Conservation (phyloP, 1,140 invertebrate genomes). For the Parapsyche elsis region DNA sequence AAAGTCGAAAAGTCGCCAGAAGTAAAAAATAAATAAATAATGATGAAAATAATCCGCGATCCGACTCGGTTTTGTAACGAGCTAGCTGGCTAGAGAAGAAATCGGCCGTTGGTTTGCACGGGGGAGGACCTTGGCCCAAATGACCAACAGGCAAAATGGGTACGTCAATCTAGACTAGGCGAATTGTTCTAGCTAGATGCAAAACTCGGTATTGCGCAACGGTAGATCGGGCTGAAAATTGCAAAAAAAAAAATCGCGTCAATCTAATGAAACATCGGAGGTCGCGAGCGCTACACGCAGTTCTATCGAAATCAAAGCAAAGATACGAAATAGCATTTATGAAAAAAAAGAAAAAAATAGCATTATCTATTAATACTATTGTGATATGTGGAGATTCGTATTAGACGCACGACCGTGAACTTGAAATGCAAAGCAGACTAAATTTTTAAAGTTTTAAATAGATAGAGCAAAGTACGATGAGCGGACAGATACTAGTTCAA, state of each 20-base stretch:
- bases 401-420: no score
- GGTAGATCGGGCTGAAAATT: no score
- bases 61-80: slow-evolving; percentile 33
- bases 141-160: slow-evolving; percentile 15
- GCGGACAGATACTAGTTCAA: no score
- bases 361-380: neutral
- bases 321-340: neutral
- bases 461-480: no score
- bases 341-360: neutral
- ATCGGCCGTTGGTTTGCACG: neutral
- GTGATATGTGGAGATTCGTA: no score
- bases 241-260: no score
- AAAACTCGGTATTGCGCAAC: neutral
- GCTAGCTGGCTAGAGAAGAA: slow-evolving; percentile 20
- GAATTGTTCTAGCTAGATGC: neutral
- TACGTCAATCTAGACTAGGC: neutral
- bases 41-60: slow-evolving; percentile 9
- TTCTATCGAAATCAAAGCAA: neutral
- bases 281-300: no score
- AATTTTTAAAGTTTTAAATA: no score
- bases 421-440: no score
- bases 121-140: slow-evolving; percentile 38
- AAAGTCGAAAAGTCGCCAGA: no score
- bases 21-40: neutral
- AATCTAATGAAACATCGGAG: no score